Evolutionary conservation across 30 jellyfish, hydroid and myxozoan species (phyloP).

Genomic region (Turritopsis dohrnii): DNA sequence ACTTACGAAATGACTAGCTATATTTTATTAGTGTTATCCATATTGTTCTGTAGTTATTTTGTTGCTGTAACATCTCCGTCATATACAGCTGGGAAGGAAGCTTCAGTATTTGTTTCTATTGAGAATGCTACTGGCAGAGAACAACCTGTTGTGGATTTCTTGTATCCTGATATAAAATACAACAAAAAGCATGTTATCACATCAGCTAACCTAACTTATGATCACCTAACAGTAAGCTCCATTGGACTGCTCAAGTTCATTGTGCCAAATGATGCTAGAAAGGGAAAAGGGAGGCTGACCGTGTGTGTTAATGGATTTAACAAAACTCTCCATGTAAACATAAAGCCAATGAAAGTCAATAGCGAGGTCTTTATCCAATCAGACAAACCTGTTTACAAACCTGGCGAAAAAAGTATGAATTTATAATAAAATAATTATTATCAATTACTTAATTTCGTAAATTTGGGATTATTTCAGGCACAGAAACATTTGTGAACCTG

Average conservation of each 20-base stretch:
- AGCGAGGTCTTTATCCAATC: conserved; percentile 58
- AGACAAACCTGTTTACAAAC: conserved; percentile 92
- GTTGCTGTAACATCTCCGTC: neutral
- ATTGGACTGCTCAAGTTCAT: neutral
- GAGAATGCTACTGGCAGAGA: neutral
- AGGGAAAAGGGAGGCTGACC: neutral
- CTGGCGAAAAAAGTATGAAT: conserved; percentile 87
- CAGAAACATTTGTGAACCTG: too few relatives aligned
- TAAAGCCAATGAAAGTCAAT: conserved; percentile 4
- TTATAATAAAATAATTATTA: neutral
- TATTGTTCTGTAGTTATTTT: neutral
- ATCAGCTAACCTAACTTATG: neutral
- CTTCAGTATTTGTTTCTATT: neutral
- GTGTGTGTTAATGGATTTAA: neutral
- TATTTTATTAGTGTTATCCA: neutral
- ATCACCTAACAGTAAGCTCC: neutral
- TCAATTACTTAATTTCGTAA: neutral
- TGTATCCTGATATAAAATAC: neutral
- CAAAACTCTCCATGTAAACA: conserved; percentile 1
- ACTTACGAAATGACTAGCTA: neutral
- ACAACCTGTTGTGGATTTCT: neutral
- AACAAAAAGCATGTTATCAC: neutral
- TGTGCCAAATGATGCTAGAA: neutral
- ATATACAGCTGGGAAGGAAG: neutral
- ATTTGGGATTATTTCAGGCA: too few relatives aligned